phyloP scores from a whole-genome alignment of 2,888 invertebrate species.

The Macrosiphum euphorbiae region DNA sequence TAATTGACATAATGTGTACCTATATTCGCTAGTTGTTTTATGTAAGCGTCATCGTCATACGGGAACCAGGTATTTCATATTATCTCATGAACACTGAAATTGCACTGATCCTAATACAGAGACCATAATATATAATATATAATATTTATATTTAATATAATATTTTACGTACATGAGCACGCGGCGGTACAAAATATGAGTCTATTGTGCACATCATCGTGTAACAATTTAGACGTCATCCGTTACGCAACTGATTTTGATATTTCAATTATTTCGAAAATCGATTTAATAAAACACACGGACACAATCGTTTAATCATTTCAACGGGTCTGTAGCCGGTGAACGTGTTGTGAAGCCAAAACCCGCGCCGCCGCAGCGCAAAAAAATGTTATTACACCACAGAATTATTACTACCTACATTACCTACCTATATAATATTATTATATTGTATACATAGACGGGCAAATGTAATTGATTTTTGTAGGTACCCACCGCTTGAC shows the following conservation, averaged over 20 bases:
- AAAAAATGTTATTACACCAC: slow-evolving; percentile 35
- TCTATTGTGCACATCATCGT: neutral
- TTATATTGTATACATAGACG: neutral
- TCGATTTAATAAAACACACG: slow-evolving; percentile 55
- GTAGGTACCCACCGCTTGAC: neutral
- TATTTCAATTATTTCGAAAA: slow-evolving; percentile 62
- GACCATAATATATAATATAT: neutral
- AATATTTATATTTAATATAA: neutral
- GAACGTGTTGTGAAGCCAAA: slow-evolving; percentile 23
- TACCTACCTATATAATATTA: neutral
- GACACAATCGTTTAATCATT: slow-evolving; percentile 50
- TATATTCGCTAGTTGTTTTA: neutral
- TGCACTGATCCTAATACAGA: neutral
- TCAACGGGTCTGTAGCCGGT: neutral
- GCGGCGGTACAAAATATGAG: neutral
- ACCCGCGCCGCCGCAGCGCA: neutral
- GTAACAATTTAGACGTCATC: slow-evolving; percentile 10
- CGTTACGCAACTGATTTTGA: slow-evolving; percentile 45
- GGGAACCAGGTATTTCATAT: neutral
- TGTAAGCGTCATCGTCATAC: neutral
- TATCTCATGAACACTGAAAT: neutral
- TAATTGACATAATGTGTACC: neutral
- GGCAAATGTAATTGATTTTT: neutral
- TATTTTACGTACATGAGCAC: neutral
- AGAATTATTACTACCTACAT: neutral